Percentiles rank a stretch among this genome's conserved stretches.
Conservation (phyloP, 2,888 invertebrate species). For the Pantelozetes paolii region DNA sequence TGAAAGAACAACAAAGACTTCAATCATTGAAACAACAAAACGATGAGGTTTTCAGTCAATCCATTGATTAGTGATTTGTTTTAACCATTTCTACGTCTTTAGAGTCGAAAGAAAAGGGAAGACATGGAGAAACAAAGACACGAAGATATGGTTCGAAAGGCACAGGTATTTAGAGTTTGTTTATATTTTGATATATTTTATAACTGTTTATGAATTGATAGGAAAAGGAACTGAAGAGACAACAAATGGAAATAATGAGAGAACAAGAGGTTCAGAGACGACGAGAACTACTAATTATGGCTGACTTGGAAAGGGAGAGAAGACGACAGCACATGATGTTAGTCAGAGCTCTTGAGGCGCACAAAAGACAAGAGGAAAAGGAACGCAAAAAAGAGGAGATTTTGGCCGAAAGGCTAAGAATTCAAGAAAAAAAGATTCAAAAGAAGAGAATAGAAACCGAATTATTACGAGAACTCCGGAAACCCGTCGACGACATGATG, state of each 20-base stretch:
- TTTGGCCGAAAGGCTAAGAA: conserved; percentile 64
- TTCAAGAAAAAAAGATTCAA: conserved; percentile 65
- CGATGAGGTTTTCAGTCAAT: conserved; percentile 64
- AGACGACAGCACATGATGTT: conserved; percentile 83
- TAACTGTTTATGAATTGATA: neutral
- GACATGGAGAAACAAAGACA: conserved; percentile 76
- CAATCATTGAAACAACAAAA: conserved; percentile 78
- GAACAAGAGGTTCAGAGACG: conserved; percentile 61
- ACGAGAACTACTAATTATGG: conserved; percentile 38
- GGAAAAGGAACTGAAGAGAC: conserved; percentile 34
- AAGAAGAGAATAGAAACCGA: conserved; percentile 63
- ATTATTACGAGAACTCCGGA: conserved; percentile 68
- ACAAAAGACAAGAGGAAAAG: conserved; percentile 70
- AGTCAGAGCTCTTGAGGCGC: conserved; percentile 77
- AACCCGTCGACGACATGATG: conserved; percentile 87
- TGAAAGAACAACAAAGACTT: conserved; percentile 71
- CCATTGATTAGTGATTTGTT: neutral
- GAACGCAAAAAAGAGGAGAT: conserved; percentile 74
- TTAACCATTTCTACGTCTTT: neutral
- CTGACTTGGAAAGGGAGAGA: conserved; percentile 67
- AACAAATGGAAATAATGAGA: conserved; percentile 67
- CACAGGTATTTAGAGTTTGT: conserved; percentile 63
- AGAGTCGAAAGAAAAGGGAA: conserved; percentile 72
- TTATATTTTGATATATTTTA: conserved; percentile 12
- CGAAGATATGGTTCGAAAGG: conserved; percentile 76